Conservation (phyloP, 2,113 vertebrate species). For the Herpetotheres cachinnans region DNA sequence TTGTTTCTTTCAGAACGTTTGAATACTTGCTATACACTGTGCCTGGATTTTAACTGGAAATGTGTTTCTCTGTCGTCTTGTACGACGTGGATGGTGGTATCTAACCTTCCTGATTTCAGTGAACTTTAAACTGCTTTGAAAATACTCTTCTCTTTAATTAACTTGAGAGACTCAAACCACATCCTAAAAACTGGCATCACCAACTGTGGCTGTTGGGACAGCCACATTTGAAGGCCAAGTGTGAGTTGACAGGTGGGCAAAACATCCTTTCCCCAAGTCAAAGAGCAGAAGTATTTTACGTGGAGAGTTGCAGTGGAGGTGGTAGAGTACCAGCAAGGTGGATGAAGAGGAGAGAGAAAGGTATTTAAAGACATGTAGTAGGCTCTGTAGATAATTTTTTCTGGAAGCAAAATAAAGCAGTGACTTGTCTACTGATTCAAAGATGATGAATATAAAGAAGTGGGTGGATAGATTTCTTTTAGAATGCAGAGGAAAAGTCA, state of each 20-base stretch:
- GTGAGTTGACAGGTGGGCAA: neutral
- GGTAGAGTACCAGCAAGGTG: neutral
- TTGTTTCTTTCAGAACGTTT: neutral
- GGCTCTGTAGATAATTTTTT: neutral
- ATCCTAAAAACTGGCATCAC: neutral
- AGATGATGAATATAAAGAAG: neutral
- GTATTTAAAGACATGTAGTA: neutral
- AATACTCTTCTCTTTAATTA: neutral
- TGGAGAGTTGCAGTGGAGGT: neutral
- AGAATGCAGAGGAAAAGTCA: constrained; percentile 20
- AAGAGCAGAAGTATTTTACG: neutral
- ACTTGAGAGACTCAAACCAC: neutral
- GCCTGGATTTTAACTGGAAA: neutral
- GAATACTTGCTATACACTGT: neutral
- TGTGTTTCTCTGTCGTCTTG: neutral
- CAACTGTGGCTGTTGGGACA: neutral
- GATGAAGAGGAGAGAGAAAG: neutral
- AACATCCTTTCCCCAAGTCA: neutral
- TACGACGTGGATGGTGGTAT: neutral
- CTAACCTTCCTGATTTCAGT: neutral
- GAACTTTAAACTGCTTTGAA: neutral
- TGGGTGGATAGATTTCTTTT: neutral
- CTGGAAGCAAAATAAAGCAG: neutral
- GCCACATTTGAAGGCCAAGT: neutral
- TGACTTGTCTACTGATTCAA: neutral